Evolutionary conservation across 2,888 invertebrate species (phyloP).

Genomic region (Tolmerus cingulatus): DNA sequence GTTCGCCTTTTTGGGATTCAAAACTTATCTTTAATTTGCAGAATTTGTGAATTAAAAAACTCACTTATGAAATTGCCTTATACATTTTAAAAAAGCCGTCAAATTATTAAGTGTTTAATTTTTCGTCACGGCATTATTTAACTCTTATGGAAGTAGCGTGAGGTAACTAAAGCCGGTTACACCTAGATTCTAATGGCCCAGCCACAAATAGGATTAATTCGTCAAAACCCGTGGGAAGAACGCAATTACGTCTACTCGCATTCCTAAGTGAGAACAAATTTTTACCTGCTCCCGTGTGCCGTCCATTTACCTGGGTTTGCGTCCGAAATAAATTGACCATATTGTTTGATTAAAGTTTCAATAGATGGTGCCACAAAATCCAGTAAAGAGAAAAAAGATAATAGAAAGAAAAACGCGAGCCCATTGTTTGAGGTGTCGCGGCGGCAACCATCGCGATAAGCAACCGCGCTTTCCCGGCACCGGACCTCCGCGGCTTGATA

Average conservation of each 20-base stretch:
- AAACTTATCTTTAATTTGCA: too few species aligned
- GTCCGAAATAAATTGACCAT: background rate
- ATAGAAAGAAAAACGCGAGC: constrained; percentile 4
- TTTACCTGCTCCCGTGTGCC: background rate
- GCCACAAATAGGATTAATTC: too few species aligned
- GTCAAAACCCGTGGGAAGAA: background rate
- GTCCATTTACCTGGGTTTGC: background rate
- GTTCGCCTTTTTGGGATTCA: too few species aligned
- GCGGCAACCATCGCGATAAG: constrained; percentile 27
- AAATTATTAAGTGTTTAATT: too few species aligned
- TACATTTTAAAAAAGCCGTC: too few species aligned
- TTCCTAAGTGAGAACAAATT: background rate
- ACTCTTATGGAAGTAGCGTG: too few species aligned
- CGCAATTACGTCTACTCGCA: background rate
- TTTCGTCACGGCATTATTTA: too few species aligned
- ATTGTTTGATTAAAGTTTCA: background rate
- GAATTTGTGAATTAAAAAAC: too few species aligned
- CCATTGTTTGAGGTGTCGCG: constrained; percentile 41
- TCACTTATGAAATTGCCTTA: too few species aligned
- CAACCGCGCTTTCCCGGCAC: constrained; percentile 12
- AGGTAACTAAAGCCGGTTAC: too few species aligned
- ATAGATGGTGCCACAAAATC: background rate
- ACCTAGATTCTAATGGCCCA: too few species aligned
- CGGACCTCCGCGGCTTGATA: background rate
- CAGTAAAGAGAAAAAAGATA: background rate